phyloP scores from a whole-genome alignment of 2,888 invertebrate species.

The Melieria picta region DNA sequence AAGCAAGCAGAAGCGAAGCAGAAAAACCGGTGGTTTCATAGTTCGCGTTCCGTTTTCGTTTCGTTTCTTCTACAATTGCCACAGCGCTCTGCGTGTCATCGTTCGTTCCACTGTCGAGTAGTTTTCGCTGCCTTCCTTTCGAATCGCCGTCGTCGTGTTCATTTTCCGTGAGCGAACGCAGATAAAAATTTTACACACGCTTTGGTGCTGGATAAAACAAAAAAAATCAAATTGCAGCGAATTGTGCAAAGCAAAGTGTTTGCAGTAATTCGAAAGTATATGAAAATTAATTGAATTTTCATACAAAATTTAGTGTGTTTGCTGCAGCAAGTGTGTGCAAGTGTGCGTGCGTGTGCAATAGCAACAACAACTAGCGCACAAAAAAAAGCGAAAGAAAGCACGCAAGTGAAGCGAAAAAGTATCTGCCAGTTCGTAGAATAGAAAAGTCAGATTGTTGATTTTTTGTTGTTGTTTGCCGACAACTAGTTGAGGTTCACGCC shows the following conservation, averaged over 20 bases:
- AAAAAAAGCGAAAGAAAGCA: background rate
- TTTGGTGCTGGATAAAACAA: slow-evolving; percentile 35
- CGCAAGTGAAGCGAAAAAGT: no score
- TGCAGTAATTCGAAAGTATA: no score
- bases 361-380: background rate
- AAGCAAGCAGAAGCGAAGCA: slow-evolving; percentile 37
- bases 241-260: no score
- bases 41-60: slow-evolving; percentile 25
- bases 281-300: no score
- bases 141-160: slow-evolving; percentile 43
- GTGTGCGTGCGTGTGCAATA: slow-evolving; percentile 9
- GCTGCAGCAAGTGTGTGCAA: background rate
- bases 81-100: slow-evolving; percentile 45
- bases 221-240: slow-evolving; percentile 39
- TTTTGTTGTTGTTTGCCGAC: background rate
- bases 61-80: slow-evolving; percentile 24
- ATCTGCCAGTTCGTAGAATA: background rate
- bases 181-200: slow-evolving; percentile 27
- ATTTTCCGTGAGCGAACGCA: slow-evolving; percentile 8
- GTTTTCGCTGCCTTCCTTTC: slow-evolving; percentile 33
- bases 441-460: slow-evolving; percentile 4
- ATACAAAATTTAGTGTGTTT: no score
- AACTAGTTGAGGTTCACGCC: no score
- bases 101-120: slow-evolving; percentile 30
- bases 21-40: slow-evolving; percentile 60